A percentile compares a stretch with the other conserved stretches of the same genome.
phyloP scores from a whole-genome alignment of 1,140 invertebrate genomes.

The Drosophila sturtevanti region DNA sequence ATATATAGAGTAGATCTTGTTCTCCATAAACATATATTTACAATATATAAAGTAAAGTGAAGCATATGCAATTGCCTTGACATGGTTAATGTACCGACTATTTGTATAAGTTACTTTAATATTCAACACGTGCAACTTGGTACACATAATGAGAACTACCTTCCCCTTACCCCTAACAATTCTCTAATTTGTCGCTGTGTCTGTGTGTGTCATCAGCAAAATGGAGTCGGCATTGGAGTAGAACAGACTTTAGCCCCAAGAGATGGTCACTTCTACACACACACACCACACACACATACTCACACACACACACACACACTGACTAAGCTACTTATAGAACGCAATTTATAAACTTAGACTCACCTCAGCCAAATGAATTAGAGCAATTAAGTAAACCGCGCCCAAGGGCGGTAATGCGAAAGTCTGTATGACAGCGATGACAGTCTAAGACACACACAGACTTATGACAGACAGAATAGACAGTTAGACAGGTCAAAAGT shows the following conservation, averaged over 20 bases:
- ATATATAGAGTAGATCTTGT: background rate
- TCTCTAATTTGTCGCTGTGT: conserved; percentile 15
- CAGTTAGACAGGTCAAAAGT: background rate
- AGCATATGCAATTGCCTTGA: conserved; percentile 49
- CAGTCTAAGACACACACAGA: background rate
- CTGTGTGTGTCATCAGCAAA: conserved; percentile 56
- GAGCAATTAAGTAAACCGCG: conserved; percentile 57
- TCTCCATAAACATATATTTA: background rate
- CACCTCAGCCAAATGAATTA: conserved; percentile 71
- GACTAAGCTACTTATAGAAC: conserved; percentile 39
- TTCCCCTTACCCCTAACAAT: background rate
- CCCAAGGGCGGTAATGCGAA: conserved; percentile 19
- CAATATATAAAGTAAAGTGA: background rate
- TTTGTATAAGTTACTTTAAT: conserved; percentile 65
- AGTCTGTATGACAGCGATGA: background rate
- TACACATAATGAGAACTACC: conserved; percentile 9
- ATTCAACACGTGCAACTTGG: conserved; percentile 50
- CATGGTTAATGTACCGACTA: conserved; percentile 54
- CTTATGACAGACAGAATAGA: too few relatives aligned
- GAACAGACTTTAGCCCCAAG: conserved; percentile 25
- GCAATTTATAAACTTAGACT: conserved; percentile 61
- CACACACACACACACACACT: background rate
- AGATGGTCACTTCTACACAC: conserved; percentile 27
- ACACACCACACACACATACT: conserved; percentile 13
- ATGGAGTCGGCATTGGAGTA: conserved; percentile 10